A percentile compares a stretch with the other conserved stretches of the same genome.
phyloP scores from a whole-genome alignment of 2,797 vertebrate species.

The Muraenolepis orangiensis region DNA sequence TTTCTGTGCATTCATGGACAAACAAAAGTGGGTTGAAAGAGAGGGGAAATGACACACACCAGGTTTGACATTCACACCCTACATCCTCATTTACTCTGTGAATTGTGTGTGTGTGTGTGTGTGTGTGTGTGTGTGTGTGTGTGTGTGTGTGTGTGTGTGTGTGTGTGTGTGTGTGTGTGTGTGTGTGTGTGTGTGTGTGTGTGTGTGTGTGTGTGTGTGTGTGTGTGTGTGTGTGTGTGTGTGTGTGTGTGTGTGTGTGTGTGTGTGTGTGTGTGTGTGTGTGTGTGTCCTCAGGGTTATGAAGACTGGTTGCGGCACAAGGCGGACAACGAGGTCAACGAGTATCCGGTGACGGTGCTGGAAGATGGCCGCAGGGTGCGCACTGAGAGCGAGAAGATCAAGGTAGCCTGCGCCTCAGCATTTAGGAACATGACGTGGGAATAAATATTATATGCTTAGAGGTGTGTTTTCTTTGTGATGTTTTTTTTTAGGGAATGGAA shows the following conservation, averaged over 20 bases:
- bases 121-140: no score
- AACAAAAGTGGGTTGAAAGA: background rate
- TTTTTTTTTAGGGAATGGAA: background rate
- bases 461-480: background rate
- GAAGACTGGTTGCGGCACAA: constrained; percentile 98
- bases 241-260: no score
- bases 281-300: constrained; percentile 80
- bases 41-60: background rate
- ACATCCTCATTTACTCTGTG: no score
- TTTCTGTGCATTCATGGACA: background rate
- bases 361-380: constrained; percentile 79
- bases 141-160: no score
- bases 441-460: background rate
- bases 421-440: constrained; percentile 1
- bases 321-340: constrained; percentile 96
- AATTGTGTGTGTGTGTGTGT: no score
- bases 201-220: no score
- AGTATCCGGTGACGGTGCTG: constrained; percentile 85
- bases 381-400: constrained; percentile 93
- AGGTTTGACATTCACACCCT: background rate
- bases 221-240: no score
- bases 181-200: no score
- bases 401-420: constrained; percentile 79
- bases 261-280: no score
- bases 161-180: no score